Percentiles rank a stretch among this genome's conserved stretches.
Evolutionary conservation across 2,113 vertebrate genomes (phyloP).

Genomic region (Myrmecophaga tridactyla): DNA sequence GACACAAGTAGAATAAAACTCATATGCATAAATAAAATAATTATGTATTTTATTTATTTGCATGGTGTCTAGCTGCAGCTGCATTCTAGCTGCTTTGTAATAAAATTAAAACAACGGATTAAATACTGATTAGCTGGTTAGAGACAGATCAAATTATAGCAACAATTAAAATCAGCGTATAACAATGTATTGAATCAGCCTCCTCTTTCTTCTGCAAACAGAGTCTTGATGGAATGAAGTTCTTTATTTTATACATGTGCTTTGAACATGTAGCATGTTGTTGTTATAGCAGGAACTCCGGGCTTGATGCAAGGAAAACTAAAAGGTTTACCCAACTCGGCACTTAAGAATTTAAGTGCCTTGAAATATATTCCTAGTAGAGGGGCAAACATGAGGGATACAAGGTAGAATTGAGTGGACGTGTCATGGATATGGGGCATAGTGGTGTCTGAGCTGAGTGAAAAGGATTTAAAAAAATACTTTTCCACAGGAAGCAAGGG

Average conservation of each 20-base stretch:
- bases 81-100: slow-evolving; percentile 59
- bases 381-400: background rate
- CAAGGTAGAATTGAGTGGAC: background rate
- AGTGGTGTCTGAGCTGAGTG: background rate
- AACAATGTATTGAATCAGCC: slow-evolving; percentile 62
- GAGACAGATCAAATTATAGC: slow-evolving; percentile 66
- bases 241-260: slow-evolving; percentile 2
- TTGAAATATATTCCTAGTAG: background rate
- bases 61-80: slow-evolving; percentile 53
- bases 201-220: slow-evolving; percentile 41
- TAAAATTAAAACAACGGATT: slow-evolving; percentile 69
- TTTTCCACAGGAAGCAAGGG: background rate
- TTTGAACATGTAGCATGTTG: background rate
- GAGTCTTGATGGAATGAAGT: slow-evolving; percentile 23
- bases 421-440: background rate
- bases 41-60: slow-evolving; percentile 64
- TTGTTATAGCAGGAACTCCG: background rate
- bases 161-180: slow-evolving; percentile 69
- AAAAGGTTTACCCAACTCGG: background rate
- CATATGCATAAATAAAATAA: slow-evolving; percentile 61
- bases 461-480: background rate
- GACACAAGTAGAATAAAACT: slow-evolving; percentile 61
- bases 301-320: background rate
- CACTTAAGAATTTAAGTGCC: background rate
- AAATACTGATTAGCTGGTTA: slow-evolving; percentile 71